Base-by-base conservation (phyloP, 1,140 invertebrate genomes). In the Belonocnema kinseyi region DNA sequence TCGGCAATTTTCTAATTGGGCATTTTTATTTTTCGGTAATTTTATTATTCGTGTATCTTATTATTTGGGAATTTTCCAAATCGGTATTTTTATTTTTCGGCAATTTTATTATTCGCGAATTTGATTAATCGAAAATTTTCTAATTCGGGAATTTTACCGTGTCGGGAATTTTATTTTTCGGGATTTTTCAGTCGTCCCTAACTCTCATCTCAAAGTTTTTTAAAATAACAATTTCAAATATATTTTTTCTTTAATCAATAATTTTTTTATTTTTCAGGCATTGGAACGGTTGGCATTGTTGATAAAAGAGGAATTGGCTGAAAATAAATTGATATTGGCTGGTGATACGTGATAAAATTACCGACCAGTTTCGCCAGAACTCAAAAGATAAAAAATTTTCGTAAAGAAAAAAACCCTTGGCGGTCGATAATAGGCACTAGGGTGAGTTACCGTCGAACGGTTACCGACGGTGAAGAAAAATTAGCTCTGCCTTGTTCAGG, bases 241-340 rank as follows among this genome's bases (percentile, higher is more conserved):
- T 76, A 56, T 53, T 14, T 3, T 78, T 73, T 53, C 8, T 76
- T 26, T 26, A n/a, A 73, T 46, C 53, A 11, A 74, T 7, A 6
- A 50, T 58, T 50, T n/a, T 66, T 72, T 2, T 80, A 70, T 77
- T 50, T 84, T 83, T 51, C 77, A 91, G 90, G 90, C 90, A 7
- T 26, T 91, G 66, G 80, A 87, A 17, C 83, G 90, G 74, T 85
- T 91, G 75, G 85, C 88, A 0, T 46, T 80, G n/a, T 72, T 90
- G 16, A 90, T 91, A 77, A 86, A 78, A 50, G 75, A 85, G 11
- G 88, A 91, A 74, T 73, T 89, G 10, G 70, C 70, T 0, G 75
- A 82, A 16, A 87, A 85, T 80, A 81, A 85, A 26, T 79, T 75
- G 54, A 74, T 80, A 6, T 76, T 79, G 56, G 85, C 86, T 72